Base-by-base conservation (phyloP, 2,797 vertebrate genomes). In the Setipinna tenuifilis region DNA sequence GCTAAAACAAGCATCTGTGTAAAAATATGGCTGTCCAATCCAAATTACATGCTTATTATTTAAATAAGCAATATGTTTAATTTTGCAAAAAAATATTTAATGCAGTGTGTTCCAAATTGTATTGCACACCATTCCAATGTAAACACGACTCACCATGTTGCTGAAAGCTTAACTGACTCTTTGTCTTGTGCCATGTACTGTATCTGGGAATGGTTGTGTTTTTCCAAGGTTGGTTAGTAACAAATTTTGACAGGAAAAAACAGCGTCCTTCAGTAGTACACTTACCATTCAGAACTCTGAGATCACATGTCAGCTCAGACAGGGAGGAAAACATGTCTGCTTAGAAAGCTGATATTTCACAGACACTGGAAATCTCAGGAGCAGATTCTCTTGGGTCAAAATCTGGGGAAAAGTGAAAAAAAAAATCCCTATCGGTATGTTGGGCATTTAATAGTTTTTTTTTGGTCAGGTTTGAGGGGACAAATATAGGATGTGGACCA, bases 391-490 rank as follows among this genome's bases (percentile, higher is more conserved):
- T 41, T 75, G 68, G 31, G 28, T 35, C 68, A 75, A 28, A 14
- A 5, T 75, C 25, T 75, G 68, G 14, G 62, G 23, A 71, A 71
- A 68, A 75, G 28, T 11, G 23, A 16, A 62, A 9, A 35, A 28
- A 28, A 19, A 75, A 41, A 35, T 68, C 6, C 16, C 31, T 16
- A 35, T 75, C 35, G 91, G 91, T 92, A 95, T 95, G 93, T 87
- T 86, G 87, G 87, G 92, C 92, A 94, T 95, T 94, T 93, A 89
- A 17, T 17, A 28, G 23, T 28, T 9, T 28, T 65, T 65, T 9
- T 65, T n/a, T 65, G 23, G 25, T 25, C n/a, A 28, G 2, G 25
- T 11, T 1, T 25, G 25, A 10, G 62, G 65, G 25, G 11, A 28
- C 65, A 31, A 25, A 25, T 59, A 59, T 6, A 9, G n/a, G 61